Percentiles rank a stretch among this genome's conserved stretches.
Evolutionary conservation across 2,888 invertebrate species (phyloP).

Genomic region (Eupithecia insigniata): DNA sequence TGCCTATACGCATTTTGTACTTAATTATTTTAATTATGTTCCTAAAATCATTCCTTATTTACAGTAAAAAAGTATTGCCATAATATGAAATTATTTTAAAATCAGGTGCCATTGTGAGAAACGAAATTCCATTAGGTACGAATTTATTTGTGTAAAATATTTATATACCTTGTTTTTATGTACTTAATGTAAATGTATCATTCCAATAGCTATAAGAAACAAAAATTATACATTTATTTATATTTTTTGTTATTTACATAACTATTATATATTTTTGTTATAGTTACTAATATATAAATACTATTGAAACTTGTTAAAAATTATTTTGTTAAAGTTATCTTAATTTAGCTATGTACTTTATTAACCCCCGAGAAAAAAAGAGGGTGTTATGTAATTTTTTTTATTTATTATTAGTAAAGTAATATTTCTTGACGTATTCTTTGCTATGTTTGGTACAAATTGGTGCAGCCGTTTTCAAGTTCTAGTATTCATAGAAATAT

Average conservation of each 20-base stretch:
- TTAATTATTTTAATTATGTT: constrained; percentile 35
- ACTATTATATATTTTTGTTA: constrained; percentile 2
- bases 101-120: constrained; percentile 45
- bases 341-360: background rate
- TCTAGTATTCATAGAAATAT: background rate
- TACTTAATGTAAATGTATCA: background rate
- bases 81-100: constrained; percentile 38
- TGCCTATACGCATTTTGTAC: constrained; percentile 38
- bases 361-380: background rate
- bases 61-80: constrained; percentile 37
- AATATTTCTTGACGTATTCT: background rate
- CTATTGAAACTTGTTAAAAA: background rate
- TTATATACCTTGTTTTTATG: background rate
- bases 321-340: background rate
- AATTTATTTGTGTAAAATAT: background rate
- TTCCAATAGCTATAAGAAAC: background rate
- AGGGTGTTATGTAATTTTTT: background rate
- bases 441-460: background rate
- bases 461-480: background rate
- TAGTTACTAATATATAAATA: background rate
- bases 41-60: constrained; percentile 40
- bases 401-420: background rate
- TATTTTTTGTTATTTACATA: too few relatives aligned
- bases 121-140: constrained; percentile 34
- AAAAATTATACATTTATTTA: background rate